Evolutionary conservation across 1,140 invertebrate species (phyloP).

Genomic region (Parapsyche elsis): DNA sequence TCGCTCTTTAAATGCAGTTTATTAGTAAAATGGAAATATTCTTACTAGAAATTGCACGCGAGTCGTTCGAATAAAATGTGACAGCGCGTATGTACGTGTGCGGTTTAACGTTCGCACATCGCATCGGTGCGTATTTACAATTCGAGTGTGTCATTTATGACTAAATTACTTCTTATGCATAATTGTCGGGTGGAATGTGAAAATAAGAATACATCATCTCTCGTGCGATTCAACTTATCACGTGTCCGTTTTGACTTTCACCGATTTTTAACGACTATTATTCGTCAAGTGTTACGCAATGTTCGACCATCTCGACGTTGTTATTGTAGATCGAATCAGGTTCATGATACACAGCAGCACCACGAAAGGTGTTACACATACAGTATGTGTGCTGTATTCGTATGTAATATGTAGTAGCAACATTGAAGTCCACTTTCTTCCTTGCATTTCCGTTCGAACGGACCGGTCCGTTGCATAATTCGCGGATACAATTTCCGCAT

Average conservation of each 20-base stretch:
- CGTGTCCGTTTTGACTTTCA: not conserved
- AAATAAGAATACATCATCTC: not conserved
- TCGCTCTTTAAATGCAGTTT: too few relatives aligned
- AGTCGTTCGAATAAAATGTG: too few relatives aligned
- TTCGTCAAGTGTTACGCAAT: not conserved
- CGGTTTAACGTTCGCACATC: too few relatives aligned
- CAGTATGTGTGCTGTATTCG: not conserved
- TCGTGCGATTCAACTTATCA: constrained; percentile 7
- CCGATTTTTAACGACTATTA: not conserved
- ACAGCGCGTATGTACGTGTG: too few relatives aligned
- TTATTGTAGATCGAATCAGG: not conserved
- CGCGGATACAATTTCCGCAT: not conserved
- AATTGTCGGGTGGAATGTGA: not conserved
- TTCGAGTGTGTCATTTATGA: not conserved
- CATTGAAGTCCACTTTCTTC: constrained; percentile 17
- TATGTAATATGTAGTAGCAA: not conserved
- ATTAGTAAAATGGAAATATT: too few relatives aligned
- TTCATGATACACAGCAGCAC: not conserved
- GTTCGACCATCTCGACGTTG: not conserved
- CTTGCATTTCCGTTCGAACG: constrained; percentile 10
- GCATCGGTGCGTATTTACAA: too few relatives aligned
- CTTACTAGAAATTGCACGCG: too few relatives aligned
- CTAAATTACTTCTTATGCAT: not conserved
- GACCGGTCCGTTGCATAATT: constrained; percentile 20
- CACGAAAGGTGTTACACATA: not conserved